Conservation (phyloP, 2,113 vertebrate species). For the Sceloporus tristichus region DNA sequence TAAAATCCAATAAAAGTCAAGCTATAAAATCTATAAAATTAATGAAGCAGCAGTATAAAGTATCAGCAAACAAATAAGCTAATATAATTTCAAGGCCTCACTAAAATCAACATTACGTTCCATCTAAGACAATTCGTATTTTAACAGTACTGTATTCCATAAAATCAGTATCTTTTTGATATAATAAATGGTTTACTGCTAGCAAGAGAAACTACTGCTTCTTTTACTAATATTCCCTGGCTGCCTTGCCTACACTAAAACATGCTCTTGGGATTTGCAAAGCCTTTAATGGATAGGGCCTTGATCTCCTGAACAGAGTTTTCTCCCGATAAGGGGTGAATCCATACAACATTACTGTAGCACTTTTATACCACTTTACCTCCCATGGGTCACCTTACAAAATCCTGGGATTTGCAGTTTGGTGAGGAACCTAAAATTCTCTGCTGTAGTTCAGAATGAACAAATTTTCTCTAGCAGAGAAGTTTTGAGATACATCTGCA, state of each 20-base stretch:
- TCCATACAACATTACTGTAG: too few relatives aligned
- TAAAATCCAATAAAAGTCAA: conserved; percentile 3
- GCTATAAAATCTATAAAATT: conserved; percentile 7
- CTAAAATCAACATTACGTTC: conserved; percentile 5
- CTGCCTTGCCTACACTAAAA: not conserved
- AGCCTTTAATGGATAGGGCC: not conserved
- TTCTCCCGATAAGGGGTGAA: not conserved
- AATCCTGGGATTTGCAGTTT: too few relatives aligned
- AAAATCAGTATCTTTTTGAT: not conserved
- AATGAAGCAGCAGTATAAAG: not conserved
- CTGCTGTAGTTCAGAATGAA: too few relatives aligned
- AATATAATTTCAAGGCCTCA: conserved; percentile 6
- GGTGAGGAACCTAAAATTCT: too few relatives aligned
- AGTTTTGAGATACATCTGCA: too few relatives aligned
- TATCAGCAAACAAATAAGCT: not conserved
- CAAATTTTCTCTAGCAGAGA: too few relatives aligned
- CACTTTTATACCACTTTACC: too few relatives aligned
- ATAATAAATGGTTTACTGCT: not conserved
- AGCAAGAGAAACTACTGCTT: not conserved
- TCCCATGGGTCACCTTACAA: too few relatives aligned
- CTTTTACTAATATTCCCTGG: not conserved
- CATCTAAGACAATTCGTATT: not conserved
- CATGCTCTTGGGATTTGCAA: conserved; percentile 1
- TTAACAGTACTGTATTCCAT: not conserved
- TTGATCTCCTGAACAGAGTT: not conserved